Base-by-base conservation (phyloP, 2,797 vertebrate species). In the Gobionotothen gibberifrons region DNA sequence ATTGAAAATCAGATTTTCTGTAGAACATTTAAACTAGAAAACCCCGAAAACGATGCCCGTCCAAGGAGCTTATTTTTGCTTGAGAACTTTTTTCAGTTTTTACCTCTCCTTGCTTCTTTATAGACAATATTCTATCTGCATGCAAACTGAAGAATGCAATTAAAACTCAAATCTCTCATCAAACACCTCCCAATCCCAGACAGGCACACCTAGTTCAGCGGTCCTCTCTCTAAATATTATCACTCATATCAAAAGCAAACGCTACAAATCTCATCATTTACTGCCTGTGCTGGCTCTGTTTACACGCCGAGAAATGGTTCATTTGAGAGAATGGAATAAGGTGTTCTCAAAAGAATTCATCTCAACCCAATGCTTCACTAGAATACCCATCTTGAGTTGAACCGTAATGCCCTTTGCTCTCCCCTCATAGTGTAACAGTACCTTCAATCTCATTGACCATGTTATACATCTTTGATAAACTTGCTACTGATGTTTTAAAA, bases 181-280 rank as follows among this genome's bases (percentile, higher is more conserved):
- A 94, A 94, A 95, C 91, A 94, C 76, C 76, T 83, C 74, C 22
- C 79, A 72, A 76, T 82, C 86, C 85, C 87, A 82, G 72, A 69
- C 71, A 81, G 65, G 75, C 84, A 56, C 90, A 91, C 77, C 90
- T 85, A 84, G 72, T 82, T 85, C 82, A 73, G 72, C 44, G 43
- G 60, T 21, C 75, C 68, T 58, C 69, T 94, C 86, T 85, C 89
- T 87, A 93, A 94, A 94, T 94, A 95, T 94, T 93, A 93, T 91
- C 87, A 79, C 84, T 94, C 92, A 92, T 93, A 93, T 94, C 92
- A 82, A 94, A 94, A 91, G 93, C 88, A 95, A 95, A 95, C 92
- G 78, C 78, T 58, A 87, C 89, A 91, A 89, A 92, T 87, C 89
- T 85, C 67, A 75, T 92, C 78, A 86, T 93, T 91, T 89, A 78